Percentiles rank a stretch among this genome's conserved stretches.
These are phyloP conservation scores for Xylocampa areola DNA, from an alignment of 2,888 invertebrate species.

Conservation along the genomic window DNA sequence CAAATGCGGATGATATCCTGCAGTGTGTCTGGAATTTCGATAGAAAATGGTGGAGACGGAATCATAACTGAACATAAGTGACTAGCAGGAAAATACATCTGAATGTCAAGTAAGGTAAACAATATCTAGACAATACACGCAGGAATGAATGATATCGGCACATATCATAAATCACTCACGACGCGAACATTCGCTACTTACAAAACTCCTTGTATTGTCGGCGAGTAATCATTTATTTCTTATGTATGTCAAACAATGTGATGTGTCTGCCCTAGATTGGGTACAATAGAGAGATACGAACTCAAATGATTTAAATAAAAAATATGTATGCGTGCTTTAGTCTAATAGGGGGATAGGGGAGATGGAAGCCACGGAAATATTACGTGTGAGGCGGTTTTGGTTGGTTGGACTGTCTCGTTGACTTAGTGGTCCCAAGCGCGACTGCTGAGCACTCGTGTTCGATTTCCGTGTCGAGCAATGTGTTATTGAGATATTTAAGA, in stretches of 20 bases:
- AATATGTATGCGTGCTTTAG: conserved; percentile 45
- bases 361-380: conserved; percentile 1
- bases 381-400: neutral
- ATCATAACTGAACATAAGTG: conserved; percentile 28
- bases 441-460: no score
- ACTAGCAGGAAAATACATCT: conserved; percentile 41
- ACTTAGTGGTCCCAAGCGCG: no score
- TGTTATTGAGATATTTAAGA: no score
- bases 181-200: conserved; percentile 55
- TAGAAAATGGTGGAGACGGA: no score
- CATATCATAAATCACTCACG: conserved; percentile 56
- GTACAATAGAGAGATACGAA: conserved; percentile 49
- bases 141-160: conserved; percentile 44
- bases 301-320: conserved; percentile 50
- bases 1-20: no score
- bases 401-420: neutral
- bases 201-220: conserved; percentile 51
- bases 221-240: conserved; percentile 59
- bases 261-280: conserved; percentile 49
- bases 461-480: no score
- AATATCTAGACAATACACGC: conserved; percentile 52
- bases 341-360: conserved; percentile 3
- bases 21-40: no score
- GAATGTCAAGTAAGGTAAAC: conserved; percentile 54
- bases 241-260: conserved; percentile 57